Evolutionary conservation across 2,113 vertebrate species (phyloP).

Genomic region (Thinocorus orbignyianus): DNA sequence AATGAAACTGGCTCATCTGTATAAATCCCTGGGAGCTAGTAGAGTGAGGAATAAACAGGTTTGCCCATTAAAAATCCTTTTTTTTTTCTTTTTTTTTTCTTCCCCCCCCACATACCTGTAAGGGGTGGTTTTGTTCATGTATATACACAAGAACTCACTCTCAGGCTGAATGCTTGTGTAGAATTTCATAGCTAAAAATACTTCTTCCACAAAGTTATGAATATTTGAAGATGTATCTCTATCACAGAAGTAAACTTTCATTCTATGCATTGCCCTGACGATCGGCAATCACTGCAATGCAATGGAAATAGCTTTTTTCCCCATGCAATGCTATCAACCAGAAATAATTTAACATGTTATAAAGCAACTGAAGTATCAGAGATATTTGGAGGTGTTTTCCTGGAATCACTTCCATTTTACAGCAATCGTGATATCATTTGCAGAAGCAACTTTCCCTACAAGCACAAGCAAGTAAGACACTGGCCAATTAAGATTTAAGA

Average conservation of each 20-base stretch:
- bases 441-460: not conserved
- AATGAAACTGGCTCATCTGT: not conserved
- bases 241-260: not conserved
- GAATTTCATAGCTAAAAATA: not conserved
- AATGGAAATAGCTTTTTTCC: not conserved
- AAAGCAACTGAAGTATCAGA: not conserved
- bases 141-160: not conserved
- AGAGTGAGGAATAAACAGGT: not conserved
- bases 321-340: not conserved
- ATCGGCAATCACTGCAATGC: not conserved
- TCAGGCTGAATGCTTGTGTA: not conserved
- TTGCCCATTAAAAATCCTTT: not conserved
- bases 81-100: too few relatives aligned
- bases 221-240: slow-evolving; percentile 37
- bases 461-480: not conserved
- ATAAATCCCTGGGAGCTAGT: not conserved
- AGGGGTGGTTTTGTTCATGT: not conserved
- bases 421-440: not conserved
- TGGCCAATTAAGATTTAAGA: not conserved
- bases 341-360: slow-evolving; percentile 1
- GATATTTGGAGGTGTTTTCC: not conserved
- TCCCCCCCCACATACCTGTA: fast-evolving
- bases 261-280: not conserved
- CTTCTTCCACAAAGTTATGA: not conserved
- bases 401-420: not conserved